Percentiles rank a stretch among this genome's conserved stretches.
Evolutionary conservation across 1,140 invertebrate genomes (phyloP).

Genomic region (Tetraneura akinire): DNA sequence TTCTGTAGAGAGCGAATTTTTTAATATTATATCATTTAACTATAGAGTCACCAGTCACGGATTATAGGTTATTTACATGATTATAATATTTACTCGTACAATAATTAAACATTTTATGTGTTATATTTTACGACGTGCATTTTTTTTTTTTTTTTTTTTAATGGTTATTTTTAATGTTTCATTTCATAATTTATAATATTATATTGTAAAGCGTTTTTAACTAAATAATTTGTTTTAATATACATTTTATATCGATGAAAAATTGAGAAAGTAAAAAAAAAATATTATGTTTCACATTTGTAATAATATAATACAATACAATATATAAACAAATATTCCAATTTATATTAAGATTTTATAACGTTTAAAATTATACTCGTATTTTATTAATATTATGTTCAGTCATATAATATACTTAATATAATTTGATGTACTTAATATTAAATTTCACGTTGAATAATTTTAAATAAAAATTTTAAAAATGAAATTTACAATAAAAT

Average conservation of each 20-base stretch:
- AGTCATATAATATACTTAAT: too few species aligned
- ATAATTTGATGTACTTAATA: too few species aligned
- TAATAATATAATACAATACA: neutral
- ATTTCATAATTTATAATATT: slow-evolving; percentile 17
- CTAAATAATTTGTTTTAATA: neutral
- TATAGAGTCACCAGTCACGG: neutral
- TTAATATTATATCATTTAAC: slow-evolving; percentile 4
- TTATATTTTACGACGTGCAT: slow-evolving; percentile 6
- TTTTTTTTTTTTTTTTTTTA: neutral
- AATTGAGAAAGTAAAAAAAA: neutral
- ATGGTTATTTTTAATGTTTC: slow-evolving; percentile 9
- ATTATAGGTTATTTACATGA: slow-evolving; percentile 14
- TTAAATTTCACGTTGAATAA: too few species aligned
- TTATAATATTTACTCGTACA: slow-evolving; percentile 31
- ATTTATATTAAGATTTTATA: too few species aligned
- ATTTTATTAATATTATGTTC: too few species aligned
- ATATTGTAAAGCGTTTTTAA: slow-evolving; percentile 2
- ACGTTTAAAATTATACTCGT: too few species aligned
- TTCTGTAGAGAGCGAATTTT: neutral
- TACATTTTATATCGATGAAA: neutral
- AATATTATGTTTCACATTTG: neutral
- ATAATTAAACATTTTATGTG: slow-evolving; percentile 18
- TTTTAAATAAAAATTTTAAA: too few species aligned
- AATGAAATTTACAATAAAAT: too few species aligned
- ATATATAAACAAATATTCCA: too few species aligned